Percentiles rank a stretch among this genome's conserved stretches.
phyloP scores from a whole-genome alignment of 2,113 vertebrate genomes.

The Accipiter cooperii region DNA sequence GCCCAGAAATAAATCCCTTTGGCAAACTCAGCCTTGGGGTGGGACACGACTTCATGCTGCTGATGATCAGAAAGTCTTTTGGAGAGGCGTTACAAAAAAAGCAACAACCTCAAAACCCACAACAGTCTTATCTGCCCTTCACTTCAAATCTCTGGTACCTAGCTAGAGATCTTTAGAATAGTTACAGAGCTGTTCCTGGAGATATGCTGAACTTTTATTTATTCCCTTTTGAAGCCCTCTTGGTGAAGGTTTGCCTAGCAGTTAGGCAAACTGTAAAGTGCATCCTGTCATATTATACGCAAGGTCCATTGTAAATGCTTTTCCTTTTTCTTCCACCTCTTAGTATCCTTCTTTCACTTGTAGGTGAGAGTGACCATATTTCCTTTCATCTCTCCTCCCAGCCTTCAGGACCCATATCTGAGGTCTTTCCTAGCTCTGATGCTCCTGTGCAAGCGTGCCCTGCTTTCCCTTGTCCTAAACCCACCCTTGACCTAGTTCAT shows the following conservation, averaged over 20 bases:
- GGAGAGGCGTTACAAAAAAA: background rate
- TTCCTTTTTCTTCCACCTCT: background rate
- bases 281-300: background rate
- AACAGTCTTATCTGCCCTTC: background rate
- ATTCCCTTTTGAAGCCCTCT: background rate
- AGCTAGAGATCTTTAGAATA: background rate
- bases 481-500: background rate
- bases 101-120: background rate
- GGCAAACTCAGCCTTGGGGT: background rate
- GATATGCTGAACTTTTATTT: background rate
- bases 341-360: background rate
- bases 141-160: background rate
- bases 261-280: background rate
- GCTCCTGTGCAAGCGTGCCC: background rate
- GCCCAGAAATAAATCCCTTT: background rate
- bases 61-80: background rate
- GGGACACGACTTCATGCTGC: background rate
- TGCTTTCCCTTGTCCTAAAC: background rate
- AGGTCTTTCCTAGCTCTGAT: background rate
- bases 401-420: background rate
- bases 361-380: background rate
- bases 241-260: background rate
- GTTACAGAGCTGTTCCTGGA: background rate
- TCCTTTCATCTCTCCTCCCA: background rate
- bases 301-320: background rate